Percentiles rank a stretch among this genome's conserved stretches.
Evolutionary conservation across 2,113 vertebrate genomes (phyloP).

Genomic region (Colaptes auratus): DNA sequence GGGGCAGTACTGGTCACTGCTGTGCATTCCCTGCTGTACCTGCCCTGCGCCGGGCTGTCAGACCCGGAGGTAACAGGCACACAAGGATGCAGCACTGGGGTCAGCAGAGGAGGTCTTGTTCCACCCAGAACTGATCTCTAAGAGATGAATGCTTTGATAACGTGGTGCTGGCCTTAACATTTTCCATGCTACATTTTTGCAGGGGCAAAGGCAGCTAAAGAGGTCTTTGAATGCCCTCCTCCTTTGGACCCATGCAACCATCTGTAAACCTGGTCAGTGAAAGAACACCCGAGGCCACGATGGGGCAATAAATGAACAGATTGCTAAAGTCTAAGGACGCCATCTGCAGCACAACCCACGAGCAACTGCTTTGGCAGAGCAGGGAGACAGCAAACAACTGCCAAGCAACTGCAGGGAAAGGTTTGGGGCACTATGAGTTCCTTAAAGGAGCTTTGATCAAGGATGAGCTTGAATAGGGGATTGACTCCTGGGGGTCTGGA

Average conservation of each 20-base stretch:
- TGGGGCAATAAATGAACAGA: neutral
- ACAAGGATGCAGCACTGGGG: neutral
- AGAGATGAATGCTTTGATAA: neutral
- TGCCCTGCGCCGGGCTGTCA: neutral
- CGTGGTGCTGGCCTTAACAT: neutral
- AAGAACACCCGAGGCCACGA: neutral
- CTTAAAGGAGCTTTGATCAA: neutral
- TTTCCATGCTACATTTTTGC: neutral
- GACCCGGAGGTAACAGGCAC: neutral
- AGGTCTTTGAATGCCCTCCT: neutral
- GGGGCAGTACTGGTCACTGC: too few species aligned
- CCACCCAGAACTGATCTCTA: rapidly evolving
- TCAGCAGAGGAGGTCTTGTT: neutral
- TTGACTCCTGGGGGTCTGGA: neutral
- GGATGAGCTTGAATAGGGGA: neutral
- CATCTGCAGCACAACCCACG: rapidly evolving
- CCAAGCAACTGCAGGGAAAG: neutral
- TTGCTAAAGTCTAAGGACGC: neutral
- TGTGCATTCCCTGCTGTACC: rapidly evolving
- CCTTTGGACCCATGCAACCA: neutral
- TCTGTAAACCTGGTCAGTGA: neutral
- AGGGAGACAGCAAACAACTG: neutral
- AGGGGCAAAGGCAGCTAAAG: neutral
- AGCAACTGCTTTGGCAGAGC: neutral
- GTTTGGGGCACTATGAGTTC: neutral